Evolutionary conservation across 37 sponge, comb jelly and placozoan species (phyloP).

Genomic region (Lycopodina hypogea): DNA sequence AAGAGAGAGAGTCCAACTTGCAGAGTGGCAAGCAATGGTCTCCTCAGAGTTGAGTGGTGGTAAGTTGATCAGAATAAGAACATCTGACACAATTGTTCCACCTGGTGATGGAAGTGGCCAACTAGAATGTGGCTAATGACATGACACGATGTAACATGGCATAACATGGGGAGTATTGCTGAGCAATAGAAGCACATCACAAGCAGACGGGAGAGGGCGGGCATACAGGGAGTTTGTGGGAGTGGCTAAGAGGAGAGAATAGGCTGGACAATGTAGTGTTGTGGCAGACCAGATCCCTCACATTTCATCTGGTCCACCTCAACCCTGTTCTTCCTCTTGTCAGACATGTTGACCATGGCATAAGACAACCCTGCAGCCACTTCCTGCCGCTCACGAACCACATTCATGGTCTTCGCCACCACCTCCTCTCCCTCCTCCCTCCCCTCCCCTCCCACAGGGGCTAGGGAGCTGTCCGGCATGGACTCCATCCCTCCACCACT

Average conservation of each 20-base stretch:
- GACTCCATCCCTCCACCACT: not conserved
- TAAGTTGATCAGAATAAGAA: too few species aligned
- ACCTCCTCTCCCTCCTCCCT: not conserved
- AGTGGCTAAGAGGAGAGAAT: not conserved
- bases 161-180: not conserved
- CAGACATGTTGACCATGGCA: conserved; percentile 28
- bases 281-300: conserved; percentile 46
- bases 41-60: too few species aligned
- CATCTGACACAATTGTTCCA: too few species aligned
- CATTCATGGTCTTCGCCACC: not conserved
- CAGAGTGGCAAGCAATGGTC: too few species aligned
- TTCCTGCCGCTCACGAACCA: not conserved
- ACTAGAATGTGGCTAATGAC: too few species aligned
- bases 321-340: conserved; percentile 30
- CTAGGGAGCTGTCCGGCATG: not conserved
- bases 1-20: too few species aligned
- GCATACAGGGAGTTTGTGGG: not conserved
- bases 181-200: not conserved
- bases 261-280: conserved; percentile 21
- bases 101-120: too few species aligned
- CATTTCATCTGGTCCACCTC: conserved; percentile 12
- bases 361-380: not conserved
- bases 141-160: too few species aligned
- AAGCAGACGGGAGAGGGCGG: not conserved
- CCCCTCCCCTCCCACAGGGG: not conserved